A percentile compares a stretch with the other conserved stretches of the same genome.
Evolutionary conservation across 2,113 vertebrate species (phyloP).

Genomic region (Salvelinus alpinus): DNA sequence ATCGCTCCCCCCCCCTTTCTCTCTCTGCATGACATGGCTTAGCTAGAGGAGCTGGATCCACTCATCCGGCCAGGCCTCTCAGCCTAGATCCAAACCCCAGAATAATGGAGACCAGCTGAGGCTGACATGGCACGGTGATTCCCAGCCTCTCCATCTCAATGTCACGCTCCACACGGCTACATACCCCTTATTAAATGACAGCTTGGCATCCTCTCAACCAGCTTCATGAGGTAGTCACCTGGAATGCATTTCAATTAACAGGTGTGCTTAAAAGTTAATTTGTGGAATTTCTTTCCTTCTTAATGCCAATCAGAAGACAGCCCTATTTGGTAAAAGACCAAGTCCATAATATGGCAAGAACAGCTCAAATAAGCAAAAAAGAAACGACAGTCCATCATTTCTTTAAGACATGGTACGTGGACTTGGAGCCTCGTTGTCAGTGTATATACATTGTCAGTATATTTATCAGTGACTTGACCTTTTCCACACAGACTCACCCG

Average conservation of each 20-base stretch:
- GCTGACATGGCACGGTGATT: constrained; percentile 27
- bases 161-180: constrained; percentile 18
- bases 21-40: constrained; percentile 10
- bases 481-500: constrained; percentile 75
- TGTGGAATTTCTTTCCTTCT: too few relatives aligned
- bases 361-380: constrained; percentile 4
- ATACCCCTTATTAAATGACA: constrained; percentile 62
- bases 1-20: too few relatives aligned
- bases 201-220: too few relatives aligned
- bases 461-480: neutral
- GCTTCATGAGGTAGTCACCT: too few relatives aligned
- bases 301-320: too few relatives aligned
- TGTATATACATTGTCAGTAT: too few relatives aligned
- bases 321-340: too few relatives aligned
- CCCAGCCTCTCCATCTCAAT: constrained; percentile 6
- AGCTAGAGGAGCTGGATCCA: constrained; percentile 43
- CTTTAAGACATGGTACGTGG: too few relatives aligned
- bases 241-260: too few relatives aligned
- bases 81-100: constrained; percentile 52
- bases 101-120: constrained; percentile 73
- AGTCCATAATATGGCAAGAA: too few relatives aligned
- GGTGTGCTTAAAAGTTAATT: too few relatives aligned
- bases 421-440: too few relatives aligned
- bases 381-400: constrained; percentile 16
- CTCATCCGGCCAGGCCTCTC: constrained; percentile 48